Conservation (phyloP, 2,113 vertebrate species). For the Xenus cinereus region DNA sequence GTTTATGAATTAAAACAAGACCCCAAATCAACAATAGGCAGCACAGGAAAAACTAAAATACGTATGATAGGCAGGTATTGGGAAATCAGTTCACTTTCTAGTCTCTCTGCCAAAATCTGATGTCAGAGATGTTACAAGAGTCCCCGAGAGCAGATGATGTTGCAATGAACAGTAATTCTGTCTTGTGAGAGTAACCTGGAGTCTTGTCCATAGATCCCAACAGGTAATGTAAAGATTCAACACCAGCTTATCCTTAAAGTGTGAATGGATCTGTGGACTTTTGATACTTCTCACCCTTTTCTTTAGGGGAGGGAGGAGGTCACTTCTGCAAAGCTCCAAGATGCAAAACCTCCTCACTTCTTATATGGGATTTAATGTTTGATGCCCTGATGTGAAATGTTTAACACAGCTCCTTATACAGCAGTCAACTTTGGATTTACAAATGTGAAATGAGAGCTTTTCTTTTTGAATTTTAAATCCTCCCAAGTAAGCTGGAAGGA, state of each 20-base stretch:
- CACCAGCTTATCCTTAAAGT: background rate
- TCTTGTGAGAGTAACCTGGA: background rate
- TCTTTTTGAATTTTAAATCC: background rate
- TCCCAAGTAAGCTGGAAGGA: background rate
- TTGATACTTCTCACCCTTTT: background rate
- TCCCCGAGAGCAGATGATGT: accelerated
- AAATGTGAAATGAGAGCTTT: background rate
- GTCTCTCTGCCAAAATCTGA: background rate
- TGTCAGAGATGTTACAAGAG: background rate
- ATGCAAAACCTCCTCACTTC: background rate
- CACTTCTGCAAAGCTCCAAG: background rate
- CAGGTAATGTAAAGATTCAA: background rate
- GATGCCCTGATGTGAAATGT: background rate
- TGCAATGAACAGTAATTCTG: background rate
- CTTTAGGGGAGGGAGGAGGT: background rate
- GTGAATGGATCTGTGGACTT: background rate
- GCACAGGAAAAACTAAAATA: background rate
- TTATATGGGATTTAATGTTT: background rate
- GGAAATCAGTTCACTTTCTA: background rate
- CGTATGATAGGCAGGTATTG: too few species aligned
- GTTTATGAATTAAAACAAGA: background rate
- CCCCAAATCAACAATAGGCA: background rate
- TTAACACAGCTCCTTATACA: background rate
- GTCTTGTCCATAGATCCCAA: background rate
- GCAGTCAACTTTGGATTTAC: background rate